Conservation (phyloP, 2,113 vertebrate species). For the Rhegmatorhina hoffmannsi region DNA sequence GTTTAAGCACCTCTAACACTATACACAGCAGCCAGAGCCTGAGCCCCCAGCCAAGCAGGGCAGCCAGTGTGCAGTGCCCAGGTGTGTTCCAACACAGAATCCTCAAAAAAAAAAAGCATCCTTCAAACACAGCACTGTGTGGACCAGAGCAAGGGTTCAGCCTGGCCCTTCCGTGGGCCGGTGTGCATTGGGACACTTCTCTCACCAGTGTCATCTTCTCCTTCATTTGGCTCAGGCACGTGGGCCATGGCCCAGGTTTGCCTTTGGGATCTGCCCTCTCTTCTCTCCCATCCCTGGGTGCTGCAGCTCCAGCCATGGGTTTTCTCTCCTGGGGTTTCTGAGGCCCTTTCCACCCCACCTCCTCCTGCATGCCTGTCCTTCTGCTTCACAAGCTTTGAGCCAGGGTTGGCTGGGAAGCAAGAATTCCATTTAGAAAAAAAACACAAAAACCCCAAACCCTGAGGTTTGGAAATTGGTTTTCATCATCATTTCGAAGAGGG, state of each 20-base stretch:
- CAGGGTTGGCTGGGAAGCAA: background rate
- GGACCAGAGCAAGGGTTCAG: background rate
- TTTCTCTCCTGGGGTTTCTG: background rate
- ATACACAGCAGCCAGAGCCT: accelerated
- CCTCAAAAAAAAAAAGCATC: background rate
- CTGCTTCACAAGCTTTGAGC: background rate
- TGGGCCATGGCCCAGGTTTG: accelerated
- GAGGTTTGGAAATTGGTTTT: conserved; percentile 45
- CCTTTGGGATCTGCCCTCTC: background rate
- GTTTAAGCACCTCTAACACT: background rate
- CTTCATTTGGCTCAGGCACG: background rate
- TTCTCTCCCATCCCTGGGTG: background rate
- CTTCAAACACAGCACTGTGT: background rate
- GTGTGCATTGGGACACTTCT: accelerated
- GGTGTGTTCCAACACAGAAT: background rate
- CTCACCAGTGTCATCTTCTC: background rate
- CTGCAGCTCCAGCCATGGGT: accelerated
- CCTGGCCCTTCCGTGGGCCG: background rate
- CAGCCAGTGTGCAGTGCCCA: accelerated
- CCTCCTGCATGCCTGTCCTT: background rate
- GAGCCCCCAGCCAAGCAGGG: background rate
- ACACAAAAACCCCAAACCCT: background rate
- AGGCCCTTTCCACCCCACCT: background rate
- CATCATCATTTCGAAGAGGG: background rate
- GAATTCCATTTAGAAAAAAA: background rate